phyloP scores from a whole-genome alignment of 1,140 invertebrate genomes.

The Neotoxoptera formosana region DNA sequence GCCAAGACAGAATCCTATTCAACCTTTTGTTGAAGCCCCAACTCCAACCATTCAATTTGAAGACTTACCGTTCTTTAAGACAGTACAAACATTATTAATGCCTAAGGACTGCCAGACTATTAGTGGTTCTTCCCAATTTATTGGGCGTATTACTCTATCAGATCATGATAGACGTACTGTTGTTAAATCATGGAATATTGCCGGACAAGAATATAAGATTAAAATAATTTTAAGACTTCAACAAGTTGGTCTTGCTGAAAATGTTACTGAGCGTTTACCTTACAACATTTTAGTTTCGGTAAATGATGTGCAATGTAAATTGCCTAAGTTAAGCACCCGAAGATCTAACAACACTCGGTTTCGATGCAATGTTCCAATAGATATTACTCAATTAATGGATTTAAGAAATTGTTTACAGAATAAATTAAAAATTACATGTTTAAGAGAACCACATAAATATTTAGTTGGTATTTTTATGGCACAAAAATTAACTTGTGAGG shows the following conservation, averaged over 20 bases:
- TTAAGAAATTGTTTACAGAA: constrained; percentile 48
- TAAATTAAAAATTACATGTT: constrained; percentile 41
- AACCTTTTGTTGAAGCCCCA: neutral
- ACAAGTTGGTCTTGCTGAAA: constrained; percentile 23
- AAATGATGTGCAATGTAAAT: constrained; percentile 37
- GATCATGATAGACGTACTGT: constrained; percentile 37
- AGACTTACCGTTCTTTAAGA: constrained; percentile 37
- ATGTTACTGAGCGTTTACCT: constrained; percentile 41
- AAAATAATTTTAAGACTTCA: constrained; percentile 49
- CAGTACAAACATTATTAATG: neutral
- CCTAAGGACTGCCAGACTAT: constrained; percentile 25
- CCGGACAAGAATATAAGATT: constrained; percentile 45
- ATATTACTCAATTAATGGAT: constrained; percentile 38
- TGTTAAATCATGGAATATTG: constrained; percentile 38
- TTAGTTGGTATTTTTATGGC: constrained; percentile 35
- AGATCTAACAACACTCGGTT: constrained; percentile 23
- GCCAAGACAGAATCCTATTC: neutral
- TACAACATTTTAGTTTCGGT: constrained; percentile 33
- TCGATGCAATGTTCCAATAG: constrained; percentile 47
- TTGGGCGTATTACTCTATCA: constrained; percentile 17
- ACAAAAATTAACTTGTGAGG: constrained; percentile 3
- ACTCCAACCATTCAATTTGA: neutral
- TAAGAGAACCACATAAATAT: constrained; percentile 24
- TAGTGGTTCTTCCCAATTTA: neutral
- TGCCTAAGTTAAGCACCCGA: constrained; percentile 41